Evolutionary conservation across 37 sponge, comb jelly and placozoan species (phyloP).

Genomic region (Cliona cf. orientalis): DNA sequence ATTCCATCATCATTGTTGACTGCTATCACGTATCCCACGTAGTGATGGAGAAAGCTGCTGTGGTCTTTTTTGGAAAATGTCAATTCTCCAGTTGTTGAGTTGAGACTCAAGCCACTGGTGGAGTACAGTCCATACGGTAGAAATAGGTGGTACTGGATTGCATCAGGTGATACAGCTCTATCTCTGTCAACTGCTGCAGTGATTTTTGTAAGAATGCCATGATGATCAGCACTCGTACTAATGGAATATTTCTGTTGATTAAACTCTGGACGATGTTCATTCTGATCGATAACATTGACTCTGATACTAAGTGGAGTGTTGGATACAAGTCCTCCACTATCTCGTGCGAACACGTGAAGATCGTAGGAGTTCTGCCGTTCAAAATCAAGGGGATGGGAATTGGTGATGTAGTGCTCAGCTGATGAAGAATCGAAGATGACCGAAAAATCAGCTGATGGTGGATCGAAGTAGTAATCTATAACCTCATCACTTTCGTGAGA

Average conservation of each 20-base stretch:
- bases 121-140: background rate
- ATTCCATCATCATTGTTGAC: constrained; percentile 1
- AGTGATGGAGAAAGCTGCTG: background rate
- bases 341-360: background rate
- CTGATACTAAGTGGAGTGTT: background rate
- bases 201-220: background rate
- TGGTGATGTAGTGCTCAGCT: background rate
- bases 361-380: background rate
- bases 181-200: constrained; percentile 8
- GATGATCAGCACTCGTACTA: background rate
- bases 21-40: constrained; percentile 7
- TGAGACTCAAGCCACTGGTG: background rate
- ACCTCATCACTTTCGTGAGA: background rate
- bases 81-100: background rate
- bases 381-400: constrained; percentile 14
- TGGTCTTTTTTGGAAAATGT: background rate
- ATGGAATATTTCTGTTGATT: background rate
- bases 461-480: constrained; percentile 4
- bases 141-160: background rate
- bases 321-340: background rate
- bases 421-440: background rate
- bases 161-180: background rate
- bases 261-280: constrained; percentile 26
- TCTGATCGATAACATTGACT: constrained; percentile 19
- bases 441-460: background rate